phyloP scores from a whole-genome alignment of 1,140 invertebrate species.

The Ostrea edulis region DNA sequence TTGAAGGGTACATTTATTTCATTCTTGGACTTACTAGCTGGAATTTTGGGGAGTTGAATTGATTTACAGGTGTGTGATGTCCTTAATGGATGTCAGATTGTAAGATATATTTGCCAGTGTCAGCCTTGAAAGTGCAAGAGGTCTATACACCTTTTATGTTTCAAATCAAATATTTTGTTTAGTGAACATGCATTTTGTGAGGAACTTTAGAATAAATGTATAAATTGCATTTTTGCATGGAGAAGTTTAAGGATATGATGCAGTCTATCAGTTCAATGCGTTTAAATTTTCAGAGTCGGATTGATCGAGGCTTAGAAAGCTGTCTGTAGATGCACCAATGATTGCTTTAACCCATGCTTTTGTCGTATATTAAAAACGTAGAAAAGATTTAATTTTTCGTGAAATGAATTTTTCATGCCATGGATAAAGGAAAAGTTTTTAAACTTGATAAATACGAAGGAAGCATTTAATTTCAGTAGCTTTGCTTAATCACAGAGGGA shows the following conservation, averaged over 20 bases:
- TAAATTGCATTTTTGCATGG: background rate
- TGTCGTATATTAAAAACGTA: background rate
- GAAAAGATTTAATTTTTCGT: background rate
- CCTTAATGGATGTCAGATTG: background rate
- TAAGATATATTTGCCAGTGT: background rate
- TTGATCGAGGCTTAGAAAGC: background rate
- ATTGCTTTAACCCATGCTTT: background rate
- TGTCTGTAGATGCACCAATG: background rate
- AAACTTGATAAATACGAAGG: background rate
- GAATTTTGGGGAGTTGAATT: background rate
- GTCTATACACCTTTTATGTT: background rate
- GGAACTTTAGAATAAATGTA: background rate
- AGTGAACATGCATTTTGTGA: background rate
- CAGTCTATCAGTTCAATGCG: background rate
- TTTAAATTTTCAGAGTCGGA: background rate
- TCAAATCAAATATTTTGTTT: background rate
- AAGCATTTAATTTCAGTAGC: background rate
- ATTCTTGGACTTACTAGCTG: background rate
- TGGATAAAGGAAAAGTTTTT: background rate
- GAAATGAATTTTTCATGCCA: background rate
- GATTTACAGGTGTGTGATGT: background rate
- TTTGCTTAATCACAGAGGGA: background rate
- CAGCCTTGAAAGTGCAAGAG: background rate
- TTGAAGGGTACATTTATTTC: background rate
- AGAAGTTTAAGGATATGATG: background rate